phyloP scores from a whole-genome alignment of 2,888 invertebrate genomes.

The Zootermopsis nevadensis region DNA sequence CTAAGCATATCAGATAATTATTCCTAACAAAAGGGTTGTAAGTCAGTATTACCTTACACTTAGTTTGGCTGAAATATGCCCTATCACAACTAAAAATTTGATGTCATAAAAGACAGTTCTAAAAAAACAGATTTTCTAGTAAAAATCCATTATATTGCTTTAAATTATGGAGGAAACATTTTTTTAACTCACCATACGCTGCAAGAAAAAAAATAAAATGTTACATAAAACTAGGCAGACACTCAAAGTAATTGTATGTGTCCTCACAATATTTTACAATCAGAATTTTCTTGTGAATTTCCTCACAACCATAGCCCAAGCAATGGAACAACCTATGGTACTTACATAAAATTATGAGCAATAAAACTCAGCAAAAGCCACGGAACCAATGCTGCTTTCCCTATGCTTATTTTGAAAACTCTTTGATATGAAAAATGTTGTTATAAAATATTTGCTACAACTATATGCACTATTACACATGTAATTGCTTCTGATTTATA shows the following conservation, averaged over 20 bases:
- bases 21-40: no score
- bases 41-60: no score
- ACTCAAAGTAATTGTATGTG: background rate
- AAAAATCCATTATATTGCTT: no score
- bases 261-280: background rate
- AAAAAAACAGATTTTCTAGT: no score
- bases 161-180: no score
- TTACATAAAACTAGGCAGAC: background rate
- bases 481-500: conserved; percentile 26
- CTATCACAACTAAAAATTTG: no score
- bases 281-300: background rate
- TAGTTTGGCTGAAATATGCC: no score
- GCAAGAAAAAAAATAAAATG: background rate
- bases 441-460: conserved; percentile 38
- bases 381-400: conserved; percentile 13
- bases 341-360: background rate
- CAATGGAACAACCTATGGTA: background rate
- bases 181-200: no score
- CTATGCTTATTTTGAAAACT: conserved; percentile 10
- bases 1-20: no score
- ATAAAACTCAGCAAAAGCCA: conserved; percentile 1
- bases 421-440: conserved; percentile 35
- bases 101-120: no score
- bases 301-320: background rate
- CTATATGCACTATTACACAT: conserved; percentile 30